Evolutionary conservation across 2,888 invertebrate genomes (phyloP).

Genomic region (Hybos culiciformis): DNA sequence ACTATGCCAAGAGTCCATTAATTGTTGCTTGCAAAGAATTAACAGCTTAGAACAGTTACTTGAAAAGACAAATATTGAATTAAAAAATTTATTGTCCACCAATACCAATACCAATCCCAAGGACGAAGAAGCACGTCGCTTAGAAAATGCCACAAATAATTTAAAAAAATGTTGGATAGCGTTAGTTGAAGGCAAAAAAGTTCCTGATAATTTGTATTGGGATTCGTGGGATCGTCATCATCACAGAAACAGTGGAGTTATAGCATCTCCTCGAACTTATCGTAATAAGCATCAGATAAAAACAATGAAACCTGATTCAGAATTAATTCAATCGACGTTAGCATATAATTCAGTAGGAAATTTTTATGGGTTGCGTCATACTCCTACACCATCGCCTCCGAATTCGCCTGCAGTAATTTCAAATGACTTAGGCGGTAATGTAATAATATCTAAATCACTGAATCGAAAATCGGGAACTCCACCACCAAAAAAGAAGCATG

Average conservation of each 20-base stretch:
- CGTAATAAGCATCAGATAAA: constrained; percentile 16
- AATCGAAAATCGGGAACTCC: constrained; percentile 43
- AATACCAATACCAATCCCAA: constrained; percentile 39
- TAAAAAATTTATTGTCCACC: constrained; percentile 49
- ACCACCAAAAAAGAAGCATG: constrained; percentile 62
- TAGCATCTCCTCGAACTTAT: constrained; percentile 29
- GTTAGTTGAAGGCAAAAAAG: constrained; percentile 17
- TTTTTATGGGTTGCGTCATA: constrained; percentile 23
- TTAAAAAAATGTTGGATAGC: constrained; percentile 53
- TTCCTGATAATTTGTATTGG: constrained; percentile 58
- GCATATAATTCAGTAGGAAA: constrained; percentile 18
- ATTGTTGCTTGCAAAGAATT: constrained; percentile 53
- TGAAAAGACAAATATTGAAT: constrained; percentile 71
- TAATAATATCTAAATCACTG: constrained; percentile 27
- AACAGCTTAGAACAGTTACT: constrained; percentile 66
- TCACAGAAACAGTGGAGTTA: constrained; percentile 29
- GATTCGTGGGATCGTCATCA: constrained; percentile 80
- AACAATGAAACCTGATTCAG: constrained; percentile 18
- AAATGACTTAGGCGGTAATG: constrained; percentile 10
- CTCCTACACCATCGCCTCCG: constrained; percentile 35
- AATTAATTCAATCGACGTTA: constrained; percentile 16
- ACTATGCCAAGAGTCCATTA: constrained; percentile 27
- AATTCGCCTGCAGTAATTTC: constrained; percentile 26
- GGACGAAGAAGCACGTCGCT: constrained; percentile 68
- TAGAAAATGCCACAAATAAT: constrained; percentile 74